Evolutionary conservation across 1,140 invertebrate species (phyloP).

Genomic region (Dreissena rostriformis): DNA sequence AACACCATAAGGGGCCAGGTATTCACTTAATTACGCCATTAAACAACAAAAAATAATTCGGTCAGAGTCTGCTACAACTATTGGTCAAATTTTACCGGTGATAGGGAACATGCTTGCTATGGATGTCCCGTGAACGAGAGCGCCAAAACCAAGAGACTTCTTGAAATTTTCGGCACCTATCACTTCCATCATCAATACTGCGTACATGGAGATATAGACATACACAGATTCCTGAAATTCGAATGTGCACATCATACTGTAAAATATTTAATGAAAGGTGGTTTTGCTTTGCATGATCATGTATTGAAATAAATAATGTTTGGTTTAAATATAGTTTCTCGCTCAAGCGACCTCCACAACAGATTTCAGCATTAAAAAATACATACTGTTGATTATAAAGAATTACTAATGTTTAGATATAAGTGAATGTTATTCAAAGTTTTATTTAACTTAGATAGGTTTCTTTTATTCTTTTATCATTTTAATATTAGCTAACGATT

Average conservation of each 20-base stretch:
- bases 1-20: too few species aligned
- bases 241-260: neutral
- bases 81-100: neutral
- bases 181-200: conserved; percentile 12
- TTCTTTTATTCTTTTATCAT: too few species aligned
- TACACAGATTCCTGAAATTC: conserved; percentile 12
- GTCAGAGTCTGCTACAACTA: too few species aligned
- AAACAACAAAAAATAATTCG: too few species aligned
- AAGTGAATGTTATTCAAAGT: neutral
- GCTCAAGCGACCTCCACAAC: too few species aligned
- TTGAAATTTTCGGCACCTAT: conserved; percentile 36
- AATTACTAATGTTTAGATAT: neutral
- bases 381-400: too few species aligned
- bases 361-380: neutral
- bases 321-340: too few species aligned
- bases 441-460: too few species aligned
- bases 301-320: too few species aligned
- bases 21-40: too few species aligned
- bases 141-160: conserved; percentile 24
- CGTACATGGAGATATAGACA: conserved; percentile 17
- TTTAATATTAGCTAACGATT: too few species aligned
- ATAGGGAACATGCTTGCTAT: conserved; percentile 15
- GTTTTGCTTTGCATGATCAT: too few species aligned
- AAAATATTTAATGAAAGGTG: neutral
- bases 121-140: conserved; percentile 3